Evolutionary conservation across 2,888 invertebrate genomes (phyloP), one percentile per base, ranked within the genome.

Genomic region (Tuberolachnus salignus): DNA sequence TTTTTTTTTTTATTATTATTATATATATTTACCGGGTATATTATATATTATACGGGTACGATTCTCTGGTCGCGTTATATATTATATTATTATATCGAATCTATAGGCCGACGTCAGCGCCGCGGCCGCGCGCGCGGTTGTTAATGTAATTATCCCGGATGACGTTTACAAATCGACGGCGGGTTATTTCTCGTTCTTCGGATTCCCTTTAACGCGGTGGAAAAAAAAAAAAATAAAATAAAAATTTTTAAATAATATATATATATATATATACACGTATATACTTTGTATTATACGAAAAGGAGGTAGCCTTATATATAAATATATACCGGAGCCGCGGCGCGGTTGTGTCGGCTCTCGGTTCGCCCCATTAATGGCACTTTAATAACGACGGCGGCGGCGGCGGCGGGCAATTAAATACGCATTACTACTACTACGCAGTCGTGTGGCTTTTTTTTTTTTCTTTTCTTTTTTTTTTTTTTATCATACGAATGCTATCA

Each of bases 151-250:
- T 75, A 75, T 75, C 55, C 78, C 23, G 67, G 51, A 78, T 78
- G 78, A 78, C 78, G 78, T 78, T 78, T 69, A 78, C 78, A 78
- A 78, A 78, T 78, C 51, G 78, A 69, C 69, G 51, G 23, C 21
- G 42, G 19, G 49, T 64, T 42, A 53, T 63, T 26, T 44, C 21
- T 13, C 42, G 23, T 71, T 59, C 67, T 55, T 26, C 46, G 67
- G 46, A 57, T 75, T 67, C 64, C 46, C 57, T 67, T 75, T 75
- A 57, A 4, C 57, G 34, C 67, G 67, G 16, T 67, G 11, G 16
- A 44, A 44, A 71, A 74, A 74, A 71, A 74, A 74, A 74, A 57
- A 66, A 57, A 23, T 46, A 23, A n/a, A 26, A n/a, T n/a, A n/a
- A n/a, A 63, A 19, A 63, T 21, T n/a, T 3, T 3, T 34, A n/a